Percentiles rank a stretch among this genome's conserved stretches.
phyloP scores from a whole-genome alignment of 2,797 vertebrate species.

The Pelobates cultripes region DNA sequence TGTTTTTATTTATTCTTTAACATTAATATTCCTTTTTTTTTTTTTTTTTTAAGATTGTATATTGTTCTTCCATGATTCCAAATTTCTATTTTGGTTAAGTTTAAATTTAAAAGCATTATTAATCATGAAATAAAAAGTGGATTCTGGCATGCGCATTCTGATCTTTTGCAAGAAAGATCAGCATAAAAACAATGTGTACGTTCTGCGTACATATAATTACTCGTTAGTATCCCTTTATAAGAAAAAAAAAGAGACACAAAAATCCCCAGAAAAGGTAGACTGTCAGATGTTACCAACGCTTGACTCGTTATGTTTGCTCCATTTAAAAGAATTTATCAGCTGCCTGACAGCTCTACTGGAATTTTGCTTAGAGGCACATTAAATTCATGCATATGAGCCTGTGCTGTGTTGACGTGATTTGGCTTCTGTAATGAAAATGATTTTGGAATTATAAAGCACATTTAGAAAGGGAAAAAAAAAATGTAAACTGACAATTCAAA shows the following conservation, averaged over 20 bases:
- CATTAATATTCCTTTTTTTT: too few species aligned
- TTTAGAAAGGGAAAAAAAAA: background rate
- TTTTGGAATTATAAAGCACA: background rate
- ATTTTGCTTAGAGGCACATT: constrained; percentile 21
- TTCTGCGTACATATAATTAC: background rate
- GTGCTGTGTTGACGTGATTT: background rate
- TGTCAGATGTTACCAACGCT: constrained; percentile 17
- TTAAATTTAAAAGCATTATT: too few species aligned
- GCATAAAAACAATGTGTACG: background rate
- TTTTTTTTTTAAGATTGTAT: too few species aligned
- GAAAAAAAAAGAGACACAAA: background rate
- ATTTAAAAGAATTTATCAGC: constrained; percentile 35
- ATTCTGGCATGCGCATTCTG: too few species aligned
- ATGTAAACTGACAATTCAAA: background rate
- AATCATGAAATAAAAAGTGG: too few species aligned
- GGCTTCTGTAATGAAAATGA: constrained; percentile 7
- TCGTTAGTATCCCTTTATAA: background rate
- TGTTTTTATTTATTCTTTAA: too few species aligned
- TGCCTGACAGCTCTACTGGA: constrained; percentile 18
- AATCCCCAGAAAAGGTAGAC: background rate
- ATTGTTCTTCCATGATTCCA: too few species aligned
- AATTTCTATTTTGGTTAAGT: too few species aligned
- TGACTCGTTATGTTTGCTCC: constrained; percentile 35
- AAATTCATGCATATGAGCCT: constrained; percentile 3
- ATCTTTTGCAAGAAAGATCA: background rate